Base-by-base conservation (phyloP, 2,888 invertebrate species). In the Napeogenes sylphis region DNA sequence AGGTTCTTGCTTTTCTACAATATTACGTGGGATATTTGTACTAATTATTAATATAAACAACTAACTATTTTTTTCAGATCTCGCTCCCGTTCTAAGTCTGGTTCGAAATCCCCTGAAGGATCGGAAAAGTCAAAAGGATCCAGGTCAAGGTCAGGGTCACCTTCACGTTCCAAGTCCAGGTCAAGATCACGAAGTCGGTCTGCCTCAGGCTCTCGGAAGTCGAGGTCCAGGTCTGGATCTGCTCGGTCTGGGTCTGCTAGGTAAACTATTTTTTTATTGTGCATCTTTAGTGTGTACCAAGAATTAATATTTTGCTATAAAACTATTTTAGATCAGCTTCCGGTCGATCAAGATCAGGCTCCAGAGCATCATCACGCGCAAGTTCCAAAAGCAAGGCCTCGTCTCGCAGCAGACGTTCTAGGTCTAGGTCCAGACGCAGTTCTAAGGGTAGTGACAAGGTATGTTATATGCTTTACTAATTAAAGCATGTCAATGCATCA, bases 381-480 rank as follows among this genome's bases (percentile, higher is more conserved):
- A 77, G 78, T 46, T 80, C 80, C 38, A 76, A 72, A 63, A 75
- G 73, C 8, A 73, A 74, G 62, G 79, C 70, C 0, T 80, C 81
- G 0, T 42, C 42, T 42, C 42, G 42, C 42, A 51, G 51, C 4
- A 51, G 51, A 51, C 70, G 81, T 0, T 78, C 79, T 6, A 83
- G 83, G 30, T 83, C 84, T 0, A 77, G 70, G 0, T 85, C 86
- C 0, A 73, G 82, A 42, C 80, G 83, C 13, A 86, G 84, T 65
- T 85, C 85, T 6, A 86, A 81, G 53, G 82, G 64, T 2, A 87
- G 86, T 47, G 79, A 72, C 13, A 87, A 87, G 84, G 88, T 87
- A 66, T 57, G 51, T 35, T n/a, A 51, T 55, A 21, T 53, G 12
- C 14, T 33, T 56, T 21, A 59, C 13, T n/a, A 33, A 35, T 8